Conservation (phyloP, 2,888 invertebrate species). For the Epirrhoe alternata region DNA sequence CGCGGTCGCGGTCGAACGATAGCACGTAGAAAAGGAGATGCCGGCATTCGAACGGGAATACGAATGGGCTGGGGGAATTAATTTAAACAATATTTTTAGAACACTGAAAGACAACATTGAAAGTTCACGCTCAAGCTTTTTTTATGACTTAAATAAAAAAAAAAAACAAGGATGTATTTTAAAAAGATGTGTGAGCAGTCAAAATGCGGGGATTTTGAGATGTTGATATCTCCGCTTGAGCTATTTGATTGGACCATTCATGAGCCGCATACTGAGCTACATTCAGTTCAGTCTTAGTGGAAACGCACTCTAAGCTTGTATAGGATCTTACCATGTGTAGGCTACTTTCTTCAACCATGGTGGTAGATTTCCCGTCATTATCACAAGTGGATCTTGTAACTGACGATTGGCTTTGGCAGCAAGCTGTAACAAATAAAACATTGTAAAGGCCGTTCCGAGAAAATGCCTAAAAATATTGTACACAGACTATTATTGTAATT, state of each 20-base stretch:
- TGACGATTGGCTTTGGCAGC: conserved; percentile 99
- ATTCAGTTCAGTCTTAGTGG: too few relatives aligned
- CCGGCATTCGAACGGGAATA: conserved; percentile 98
- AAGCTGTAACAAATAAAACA: conserved; percentile 73
- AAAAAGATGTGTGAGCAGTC: too few relatives aligned
- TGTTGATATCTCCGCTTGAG: too few relatives aligned
- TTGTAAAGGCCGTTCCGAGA: conserved; percentile 25
- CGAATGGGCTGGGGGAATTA: conserved; percentile 90
- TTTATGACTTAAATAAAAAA: too few relatives aligned
- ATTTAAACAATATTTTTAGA: too few relatives aligned
- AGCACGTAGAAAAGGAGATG: conserved; percentile 98
- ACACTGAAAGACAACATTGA: too few relatives aligned
- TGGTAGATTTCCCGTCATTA: conserved; percentile 99
- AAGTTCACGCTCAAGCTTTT: too few relatives aligned
- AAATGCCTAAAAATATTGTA: not conserved
- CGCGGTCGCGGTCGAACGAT: conserved; percentile 98
- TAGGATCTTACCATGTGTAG: conserved; percentile 87
- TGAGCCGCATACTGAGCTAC: too few relatives aligned
- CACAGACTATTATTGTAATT: too few relatives aligned
- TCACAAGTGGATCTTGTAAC: conserved; percentile 98
- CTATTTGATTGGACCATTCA: too few relatives aligned
- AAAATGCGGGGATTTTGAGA: too few relatives aligned
- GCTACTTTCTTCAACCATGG: conserved; percentile 97
- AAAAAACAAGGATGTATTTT: too few relatives aligned
- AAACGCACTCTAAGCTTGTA: not conserved